These are phyloP conservation scores for Melanaphis sacchari DNA, from an alignment of 1,140 invertebrate species.

Conservation along the genomic window DNA sequence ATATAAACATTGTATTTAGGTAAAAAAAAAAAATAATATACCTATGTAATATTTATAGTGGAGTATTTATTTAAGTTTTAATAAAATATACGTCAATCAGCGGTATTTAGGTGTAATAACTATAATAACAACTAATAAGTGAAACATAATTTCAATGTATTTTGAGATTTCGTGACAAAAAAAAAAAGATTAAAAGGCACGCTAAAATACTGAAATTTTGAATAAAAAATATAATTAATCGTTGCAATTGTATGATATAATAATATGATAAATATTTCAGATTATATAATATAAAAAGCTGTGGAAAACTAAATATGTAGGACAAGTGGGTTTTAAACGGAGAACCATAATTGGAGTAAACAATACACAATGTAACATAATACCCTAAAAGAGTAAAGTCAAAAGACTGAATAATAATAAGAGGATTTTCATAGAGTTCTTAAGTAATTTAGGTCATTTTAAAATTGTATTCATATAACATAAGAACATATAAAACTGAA, in stretches of 20 bases:
- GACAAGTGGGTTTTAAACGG: not conserved
- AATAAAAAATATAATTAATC: slow-evolving; percentile 17
- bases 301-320: not conserved
- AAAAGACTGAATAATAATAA: not conserved
- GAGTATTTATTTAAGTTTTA: not conserved
- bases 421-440: not conserved
- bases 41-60: not conserved
- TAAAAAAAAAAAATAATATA: not conserved
- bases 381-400: not conserved
- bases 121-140: not conserved
- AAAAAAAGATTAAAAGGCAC: not conserved
- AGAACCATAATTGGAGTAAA: slow-evolving; percentile 2
- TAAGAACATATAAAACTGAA: not conserved
- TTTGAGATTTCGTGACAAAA: not conserved
- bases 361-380: not conserved
- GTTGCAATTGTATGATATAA: not conserved
- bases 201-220: not conserved
- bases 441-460: not conserved
- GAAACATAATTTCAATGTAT: not conserved
- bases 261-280: not conserved
- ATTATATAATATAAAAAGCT: not conserved
- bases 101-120: not conserved
- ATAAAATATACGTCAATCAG: not conserved
- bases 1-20: not conserved
- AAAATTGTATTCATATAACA: not conserved